These are phyloP conservation scores for Hedya salicella DNA, from an alignment of 2,888 invertebrate species.

Conservation along the genomic window DNA sequence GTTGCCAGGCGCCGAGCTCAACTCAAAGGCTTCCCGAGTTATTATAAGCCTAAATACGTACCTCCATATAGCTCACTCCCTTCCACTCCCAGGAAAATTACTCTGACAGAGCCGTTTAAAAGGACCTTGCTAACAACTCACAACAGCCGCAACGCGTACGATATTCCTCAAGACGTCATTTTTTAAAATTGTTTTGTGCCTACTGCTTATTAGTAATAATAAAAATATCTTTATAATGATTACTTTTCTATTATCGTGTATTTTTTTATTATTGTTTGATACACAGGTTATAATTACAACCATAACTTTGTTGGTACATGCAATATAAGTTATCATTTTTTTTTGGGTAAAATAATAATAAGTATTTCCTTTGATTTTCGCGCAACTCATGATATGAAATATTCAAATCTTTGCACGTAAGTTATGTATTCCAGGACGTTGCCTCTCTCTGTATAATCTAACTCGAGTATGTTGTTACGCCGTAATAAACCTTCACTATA, in stretches of 20 bases:
- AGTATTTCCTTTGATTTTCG: too few relatives aligned
- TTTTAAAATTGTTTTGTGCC: conserved; percentile 15
- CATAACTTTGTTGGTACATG: too few relatives aligned
- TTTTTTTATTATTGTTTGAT: too few relatives aligned
- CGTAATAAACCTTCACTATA: not conserved
- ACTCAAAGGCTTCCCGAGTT: conserved; percentile 50
- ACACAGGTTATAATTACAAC: too few relatives aligned
- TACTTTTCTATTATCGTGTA: too few relatives aligned
- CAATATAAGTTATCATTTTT: too few relatives aligned
- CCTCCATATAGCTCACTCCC: conserved; percentile 25
- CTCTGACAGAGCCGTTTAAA: conserved; percentile 34
- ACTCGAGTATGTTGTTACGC: too few relatives aligned
- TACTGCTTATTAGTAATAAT: conserved; percentile 2
- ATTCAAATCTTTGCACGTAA: too few relatives aligned
- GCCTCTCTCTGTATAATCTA: too few relatives aligned
- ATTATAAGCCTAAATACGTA: conserved; percentile 16
- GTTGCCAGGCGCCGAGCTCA: conserved; percentile 51
- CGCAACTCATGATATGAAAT: too few relatives aligned
- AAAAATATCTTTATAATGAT: not conserved
- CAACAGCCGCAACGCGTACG: conserved; percentile 23
- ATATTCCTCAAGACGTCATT: conserved; percentile 24
- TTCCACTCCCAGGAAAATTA: conserved; percentile 34
- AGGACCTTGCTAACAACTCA: conserved; percentile 31
- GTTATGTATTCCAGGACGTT: too few relatives aligned
- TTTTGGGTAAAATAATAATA: too few relatives aligned